Percentiles rank a stretch among this genome's conserved stretches.
Conservation (phyloP, 2,113 vertebrate species). For the Halichoerus grypus region DNA sequence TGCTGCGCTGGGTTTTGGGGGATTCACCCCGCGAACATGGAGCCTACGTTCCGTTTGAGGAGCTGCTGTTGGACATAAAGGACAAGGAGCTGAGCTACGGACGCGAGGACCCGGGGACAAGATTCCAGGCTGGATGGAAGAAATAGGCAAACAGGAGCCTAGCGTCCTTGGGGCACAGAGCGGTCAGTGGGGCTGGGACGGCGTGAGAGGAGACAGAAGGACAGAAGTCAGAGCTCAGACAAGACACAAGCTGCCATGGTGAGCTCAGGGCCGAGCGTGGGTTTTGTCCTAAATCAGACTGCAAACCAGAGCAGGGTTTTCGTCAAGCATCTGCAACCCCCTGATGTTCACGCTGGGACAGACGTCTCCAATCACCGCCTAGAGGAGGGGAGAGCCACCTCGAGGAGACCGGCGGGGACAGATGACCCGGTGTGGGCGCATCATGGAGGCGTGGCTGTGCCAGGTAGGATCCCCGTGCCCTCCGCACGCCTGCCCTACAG, state of each 20-base stretch:
- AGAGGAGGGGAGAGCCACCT: background rate
- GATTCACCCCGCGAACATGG: background rate
- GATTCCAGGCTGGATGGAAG: background rate
- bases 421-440: fast-evolving
- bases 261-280: fast-evolving
- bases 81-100: background rate
- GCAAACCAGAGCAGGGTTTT: background rate
- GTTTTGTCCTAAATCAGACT: background rate
- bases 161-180: background rate
- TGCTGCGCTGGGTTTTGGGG: fast-evolving
- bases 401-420: background rate
- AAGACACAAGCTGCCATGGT: fast-evolving
- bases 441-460: background rate
- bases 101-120: background rate
- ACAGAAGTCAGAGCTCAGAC: background rate
- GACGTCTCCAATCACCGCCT: background rate
- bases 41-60: background rate
- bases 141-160: background rate
- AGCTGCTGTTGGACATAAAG: background rate
- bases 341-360: background rate
- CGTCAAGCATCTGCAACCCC: background rate
- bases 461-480: background rate
- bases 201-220: fast-evolving
- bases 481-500: background rate
- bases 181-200: fast-evolving